These are phyloP conservation scores for cattle (Bos taurus) DNA, from an alignment of 2,113 vertebrate genomes.

Conservation along the genomic window ARS-UCD2.0 NC_037351.1:51921501-51922000, in stretches of 20 bases:
- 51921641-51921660: background rate
- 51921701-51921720: background rate
- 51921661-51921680: background rate
- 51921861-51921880: background rate
- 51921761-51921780: background rate
- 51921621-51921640: background rate
- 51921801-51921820: background rate
- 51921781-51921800: background rate
- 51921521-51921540: background rate
- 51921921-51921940: slow-evolving; percentile 6
- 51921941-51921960: background rate
- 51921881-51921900: background rate
- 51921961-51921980: background rate
- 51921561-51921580: background rate
- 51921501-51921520: background rate
- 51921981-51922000: slow-evolving; percentile 26
- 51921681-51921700: background rate
- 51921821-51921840: background rate
- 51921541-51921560: background rate
- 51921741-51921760: background rate
- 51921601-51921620: too few relatives aligned
- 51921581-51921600: too few relatives aligned
- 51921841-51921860: background rate
- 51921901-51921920: slow-evolving; percentile 23
- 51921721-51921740: background rate